Percentiles rank a stretch among this genome's conserved stretches.
Evolutionary conservation across 2,888 invertebrate species (phyloP).

Genomic region (Eupithecia dodoneata): DNA sequence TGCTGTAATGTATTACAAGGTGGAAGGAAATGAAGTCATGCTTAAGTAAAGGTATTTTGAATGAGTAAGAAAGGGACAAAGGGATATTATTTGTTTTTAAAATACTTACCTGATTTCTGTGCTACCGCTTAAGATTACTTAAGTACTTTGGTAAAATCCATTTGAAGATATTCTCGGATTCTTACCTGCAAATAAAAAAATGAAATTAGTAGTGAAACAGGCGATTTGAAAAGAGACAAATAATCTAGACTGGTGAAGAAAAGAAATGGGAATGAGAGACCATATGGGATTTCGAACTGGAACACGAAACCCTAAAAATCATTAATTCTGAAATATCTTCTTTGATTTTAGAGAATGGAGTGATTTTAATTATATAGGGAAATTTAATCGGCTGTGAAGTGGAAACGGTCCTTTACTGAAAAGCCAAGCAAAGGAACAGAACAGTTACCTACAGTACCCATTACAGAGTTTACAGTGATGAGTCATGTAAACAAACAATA

Average conservation of each 20-base stretch:
- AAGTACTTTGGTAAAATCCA: background rate
- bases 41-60: background rate
- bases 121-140: background rate
- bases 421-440: background rate
- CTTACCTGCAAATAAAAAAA: constrained; percentile 2
- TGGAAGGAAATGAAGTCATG: constrained; percentile 2
- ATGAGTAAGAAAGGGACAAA: background rate
- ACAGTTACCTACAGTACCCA: background rate
- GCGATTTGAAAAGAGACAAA: background rate
- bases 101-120: background rate
- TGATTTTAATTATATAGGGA: background rate
- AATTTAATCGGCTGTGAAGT: background rate
- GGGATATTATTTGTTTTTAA: background rate
- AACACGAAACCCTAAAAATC: too few species aligned
- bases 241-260: background rate
- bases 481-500: constrained; percentile 2
- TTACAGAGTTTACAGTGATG: background rate
- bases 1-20: background rate
- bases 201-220: background rate
- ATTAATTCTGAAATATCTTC: too few species aligned
- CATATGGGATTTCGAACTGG: too few species aligned
- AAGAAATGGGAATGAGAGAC: background rate
- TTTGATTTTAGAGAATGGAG: too few species aligned
- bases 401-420: background rate
- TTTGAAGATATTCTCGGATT: background rate